phyloP scores from a whole-genome alignment of 2,797 vertebrate species.

The Molossus alvarezi region DNA sequence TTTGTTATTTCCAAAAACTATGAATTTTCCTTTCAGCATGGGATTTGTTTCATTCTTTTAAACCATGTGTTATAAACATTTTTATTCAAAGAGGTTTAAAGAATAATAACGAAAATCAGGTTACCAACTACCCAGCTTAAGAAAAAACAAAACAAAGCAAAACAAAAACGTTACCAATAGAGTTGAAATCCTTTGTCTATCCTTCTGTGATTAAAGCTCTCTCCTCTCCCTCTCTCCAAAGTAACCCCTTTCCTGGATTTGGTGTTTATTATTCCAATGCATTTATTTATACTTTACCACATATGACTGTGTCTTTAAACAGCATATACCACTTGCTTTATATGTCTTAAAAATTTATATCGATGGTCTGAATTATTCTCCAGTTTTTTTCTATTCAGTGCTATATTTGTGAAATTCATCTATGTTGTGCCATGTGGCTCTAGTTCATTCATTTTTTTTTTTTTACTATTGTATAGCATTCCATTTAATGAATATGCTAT shows the following conservation, averaged over 20 bases:
- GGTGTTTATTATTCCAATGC: slow-evolving; percentile 43
- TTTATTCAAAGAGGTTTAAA: slow-evolving; percentile 57
- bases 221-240: neutral
- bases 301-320: slow-evolving; percentile 50
- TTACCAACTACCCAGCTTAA: slow-evolving; percentile 3
- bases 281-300: slow-evolving; percentile 40
- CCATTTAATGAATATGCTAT: slow-evolving; percentile 3
- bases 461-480: slow-evolving; percentile 17
- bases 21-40: slow-evolving; percentile 42
- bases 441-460: slow-evolving; percentile 52
- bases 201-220: slow-evolving; percentile 48
- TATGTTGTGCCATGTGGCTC: slow-evolving; percentile 8
- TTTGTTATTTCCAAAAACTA: slow-evolving; percentile 13
- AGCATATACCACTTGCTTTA: slow-evolving; percentile 7
- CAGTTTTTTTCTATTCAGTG: slow-evolving; percentile 56
- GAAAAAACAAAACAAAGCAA: neutral
- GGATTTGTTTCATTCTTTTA: slow-evolving; percentile 37
- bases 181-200: slow-evolving; percentile 12
- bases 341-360: slow-evolving; percentile 62
- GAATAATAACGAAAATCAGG: slow-evolving; percentile 48
- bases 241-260: slow-evolving; percentile 14
- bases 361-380: slow-evolving; percentile 2
- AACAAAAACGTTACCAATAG: neutral
- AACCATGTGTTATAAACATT: slow-evolving; percentile 30
- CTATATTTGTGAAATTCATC: slow-evolving; percentile 58